Evolutionary conservation across 2,888 invertebrate genomes (phyloP), one percentile per base, ranked within the genome.

Genomic region (Leptinotarsa juncta): DNA sequence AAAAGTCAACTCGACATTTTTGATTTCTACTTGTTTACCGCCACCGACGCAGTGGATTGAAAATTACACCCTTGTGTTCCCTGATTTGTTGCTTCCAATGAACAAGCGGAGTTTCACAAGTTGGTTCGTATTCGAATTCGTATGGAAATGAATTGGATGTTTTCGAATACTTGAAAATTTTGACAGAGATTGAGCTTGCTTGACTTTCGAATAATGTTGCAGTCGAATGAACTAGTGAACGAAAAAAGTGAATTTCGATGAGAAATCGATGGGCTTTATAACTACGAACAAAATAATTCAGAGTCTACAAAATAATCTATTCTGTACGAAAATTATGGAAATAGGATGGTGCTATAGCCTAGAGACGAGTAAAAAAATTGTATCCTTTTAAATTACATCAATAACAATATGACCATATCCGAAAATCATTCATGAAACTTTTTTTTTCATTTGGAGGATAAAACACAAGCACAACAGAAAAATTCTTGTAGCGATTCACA

Each of bases 21-120:
- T 65, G 62, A 76, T 76, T 76, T 71, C 62, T 60, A 69, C 72
- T 76, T 74, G 73, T 76, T 74, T 76, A 76, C 72, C 51, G 69
- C 62, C 65, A 15, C 53, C 60, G 60, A 73, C 18, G 65, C 66
- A 53, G 53, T 70, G 50, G 57, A 60, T 66, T 73, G 70, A 60
- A 66, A 65, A 73, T 73, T 73, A 68, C 65, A 55, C 68, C 65
- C 69, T 70, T 49, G 65, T 50, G 50, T 66, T 49, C 57, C 26
- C 57, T 23, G 69, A 73, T 65, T 73, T 73, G 73, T 73, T 73
- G 60, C 67, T 73, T 66, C 15, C 57, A 57, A 57, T 57, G 57
- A 57, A 23, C 53, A 10, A 53, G 12, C 53, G 2, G 23, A 14
- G 23, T 26, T 57, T 14, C 23, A 3, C 2, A 23, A 57, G 57